phyloP scores from a whole-genome alignment of 2,113 vertebrate genomes.

The Osmerus mordax region DNA sequence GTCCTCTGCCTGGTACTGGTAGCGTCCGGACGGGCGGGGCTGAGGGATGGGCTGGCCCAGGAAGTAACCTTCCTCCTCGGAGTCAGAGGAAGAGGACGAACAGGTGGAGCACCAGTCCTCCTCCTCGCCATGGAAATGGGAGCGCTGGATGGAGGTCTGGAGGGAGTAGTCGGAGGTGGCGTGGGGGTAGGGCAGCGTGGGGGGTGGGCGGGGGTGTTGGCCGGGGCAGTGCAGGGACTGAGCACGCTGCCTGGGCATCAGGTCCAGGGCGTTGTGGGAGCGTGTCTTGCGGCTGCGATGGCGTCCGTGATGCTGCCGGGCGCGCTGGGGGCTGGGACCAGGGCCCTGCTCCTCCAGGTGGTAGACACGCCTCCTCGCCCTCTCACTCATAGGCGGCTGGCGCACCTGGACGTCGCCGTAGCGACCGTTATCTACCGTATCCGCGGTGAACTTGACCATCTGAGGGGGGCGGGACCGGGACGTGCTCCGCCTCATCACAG shows the following conservation, averaged over 20 bases:
- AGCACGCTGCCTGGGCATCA: conserved; percentile 77
- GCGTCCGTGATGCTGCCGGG: conserved; percentile 72
- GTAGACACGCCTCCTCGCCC: conserved; percentile 81
- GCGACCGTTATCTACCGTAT: conserved; percentile 86
- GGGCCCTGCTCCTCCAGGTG: conserved; percentile 76
- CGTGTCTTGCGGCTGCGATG: conserved; percentile 84
- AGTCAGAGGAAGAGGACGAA: conserved; percentile 89
- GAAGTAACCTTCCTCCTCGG: conserved; percentile 95
- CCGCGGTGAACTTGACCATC: conserved; percentile 90
- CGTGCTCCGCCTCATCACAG: conserved; percentile 85
- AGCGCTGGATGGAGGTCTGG: conserved; percentile 72
- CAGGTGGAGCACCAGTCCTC: conserved; percentile 92
- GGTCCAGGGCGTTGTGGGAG: conserved; percentile 90
- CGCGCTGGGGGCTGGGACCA: conserved; percentile 30
- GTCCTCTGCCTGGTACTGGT: conserved; percentile 84
- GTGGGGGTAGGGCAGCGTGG: conserved; percentile 73
- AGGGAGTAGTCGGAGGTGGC: conserved; percentile 78
- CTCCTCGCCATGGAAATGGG: conserved; percentile 75
- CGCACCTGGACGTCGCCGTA: conserved; percentile 75
- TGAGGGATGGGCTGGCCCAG: conserved; percentile 94
- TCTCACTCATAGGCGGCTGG: conserved; percentile 89
- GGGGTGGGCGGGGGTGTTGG: conserved; percentile 67
- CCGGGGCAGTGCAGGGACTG: conserved; percentile 64
- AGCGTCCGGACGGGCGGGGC: conserved; percentile 75
- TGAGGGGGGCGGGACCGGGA: conserved; percentile 82